Evolutionary conservation across 2,888 invertebrate species (phyloP), one percentile per base, ranked within the genome.

Genomic region (Sacculina carcini): DNA sequence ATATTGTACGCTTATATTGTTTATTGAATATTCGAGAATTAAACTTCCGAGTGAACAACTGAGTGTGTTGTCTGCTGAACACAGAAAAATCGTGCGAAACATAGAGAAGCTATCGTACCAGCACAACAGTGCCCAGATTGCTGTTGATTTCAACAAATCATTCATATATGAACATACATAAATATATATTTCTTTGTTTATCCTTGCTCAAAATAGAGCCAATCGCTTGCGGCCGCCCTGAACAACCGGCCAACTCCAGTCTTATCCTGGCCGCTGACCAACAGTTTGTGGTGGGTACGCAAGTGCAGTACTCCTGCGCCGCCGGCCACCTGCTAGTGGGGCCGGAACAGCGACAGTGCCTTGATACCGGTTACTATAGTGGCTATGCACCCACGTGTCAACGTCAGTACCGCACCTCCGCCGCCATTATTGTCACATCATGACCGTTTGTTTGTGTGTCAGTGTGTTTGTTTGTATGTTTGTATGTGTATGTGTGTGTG

Each of bases 301-400:
- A 74, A 5, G 78, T 89, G 47, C 78, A 85, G 61, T 87, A 87
- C 67, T 69, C 74, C 29, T 89, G 89, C 61, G 83, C 83, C 60
- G 74, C 77, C 14, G 87, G 87, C 1, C 85, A 86, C 62, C 70
- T 87, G 44, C 71, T 87, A 3, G 83, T 89, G 29, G 87, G 89
- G 2, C 86, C 87, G 0, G 73, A 78, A 0, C 73, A 76, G 6
- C 71, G 89, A 60, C 80, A 80, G 21, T 89, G 89, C 58, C 71
- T 86, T 40, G 80, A 86, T 56, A 87, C 85, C 5, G 89, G 89
- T 40, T 89, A 89, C 67, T 89, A 85, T 63, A 84, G 85, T 59
- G 87, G 87, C 64, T 87, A 86, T 62, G 84, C 87, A 29, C 87
- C 89, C 0, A 84, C 86, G 40, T 89, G 89, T 66, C 83, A 85